These are phyloP conservation scores for Ichneumon xanthorius DNA, from an alignment of 2,888 invertebrate genomes.

Conservation along the genomic window DNA sequence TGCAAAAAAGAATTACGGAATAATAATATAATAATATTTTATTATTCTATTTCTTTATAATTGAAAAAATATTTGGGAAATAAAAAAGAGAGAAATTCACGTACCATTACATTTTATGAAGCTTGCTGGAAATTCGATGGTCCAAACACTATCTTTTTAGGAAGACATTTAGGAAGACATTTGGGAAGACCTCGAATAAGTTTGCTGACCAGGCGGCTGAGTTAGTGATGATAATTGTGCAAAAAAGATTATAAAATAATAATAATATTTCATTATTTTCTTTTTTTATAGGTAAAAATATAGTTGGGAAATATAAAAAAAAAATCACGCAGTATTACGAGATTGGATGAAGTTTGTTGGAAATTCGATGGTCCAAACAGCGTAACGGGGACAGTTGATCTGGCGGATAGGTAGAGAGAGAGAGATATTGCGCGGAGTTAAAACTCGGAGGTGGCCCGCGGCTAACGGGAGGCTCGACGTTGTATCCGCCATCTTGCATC, in stretches of 20 bases:
- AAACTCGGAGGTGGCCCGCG: conserved; percentile 43
- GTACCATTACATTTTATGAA: conserved; percentile 25
- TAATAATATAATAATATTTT: background rate
- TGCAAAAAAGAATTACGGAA: too few relatives aligned
- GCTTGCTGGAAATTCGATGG: conserved; percentile 62
- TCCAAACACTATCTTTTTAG: background rate
- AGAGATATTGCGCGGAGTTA: conserved; percentile 35
- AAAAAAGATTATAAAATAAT: background rate
- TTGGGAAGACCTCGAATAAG: too few relatives aligned
- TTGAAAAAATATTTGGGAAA: background rate
- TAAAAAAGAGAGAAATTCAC: conserved; percentile 2
- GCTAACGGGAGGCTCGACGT: conserved; percentile 51
- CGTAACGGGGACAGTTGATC: conserved; percentile 11
- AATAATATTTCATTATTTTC: background rate
- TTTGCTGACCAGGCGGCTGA: too few relatives aligned
- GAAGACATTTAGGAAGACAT: too few relatives aligned
- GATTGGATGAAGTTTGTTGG: conserved; percentile 55
- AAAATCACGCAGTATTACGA: background rate
- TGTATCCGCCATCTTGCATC: conserved; percentile 74
- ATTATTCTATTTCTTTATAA: background rate
- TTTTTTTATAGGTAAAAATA: background rate
- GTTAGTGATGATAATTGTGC: background rate
- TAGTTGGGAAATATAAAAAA: background rate
- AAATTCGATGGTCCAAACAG: conserved; percentile 59
- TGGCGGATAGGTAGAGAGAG: background rate